phyloP scores from a whole-genome alignment of 2,797 vertebrate species.

The Zenarchopterus dispar region DNA sequence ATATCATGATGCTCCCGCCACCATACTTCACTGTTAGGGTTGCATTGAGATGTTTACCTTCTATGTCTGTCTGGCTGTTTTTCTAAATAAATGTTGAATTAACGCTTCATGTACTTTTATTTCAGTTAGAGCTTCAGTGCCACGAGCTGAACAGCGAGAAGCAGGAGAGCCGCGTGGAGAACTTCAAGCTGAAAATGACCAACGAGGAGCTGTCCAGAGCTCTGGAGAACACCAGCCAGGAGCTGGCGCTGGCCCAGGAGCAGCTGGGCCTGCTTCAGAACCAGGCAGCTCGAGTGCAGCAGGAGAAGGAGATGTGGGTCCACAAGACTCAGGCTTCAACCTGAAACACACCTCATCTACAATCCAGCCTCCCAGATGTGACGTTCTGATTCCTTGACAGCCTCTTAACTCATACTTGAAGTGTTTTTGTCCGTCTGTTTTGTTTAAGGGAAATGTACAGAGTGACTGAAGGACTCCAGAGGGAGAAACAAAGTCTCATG shows the following conservation, averaged over 20 bases:
- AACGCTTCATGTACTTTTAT: too few relatives aligned
- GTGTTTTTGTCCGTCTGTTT: not conserved
- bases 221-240: conserved; percentile 83
- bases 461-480: conserved; percentile 89
- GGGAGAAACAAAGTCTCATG: conserved; percentile 90
- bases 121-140: conserved; percentile 88
- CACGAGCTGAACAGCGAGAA: conserved; percentile 86
- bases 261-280: conserved; percentile 88
- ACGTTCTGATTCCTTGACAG: too few relatives aligned
- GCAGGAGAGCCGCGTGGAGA: conserved; percentile 88
- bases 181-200: conserved; percentile 88
- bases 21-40: too few relatives aligned
- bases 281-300: conserved; percentile 83
- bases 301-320: conserved; percentile 91
- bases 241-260: conserved; percentile 86
- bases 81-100: too few relatives aligned
- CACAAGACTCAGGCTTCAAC: not conserved
- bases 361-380: too few relatives aligned
- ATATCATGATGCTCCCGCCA: too few relatives aligned
- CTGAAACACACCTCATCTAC: too few relatives aligned
- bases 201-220: conserved; percentile 89
- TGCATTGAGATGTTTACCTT: too few relatives aligned
- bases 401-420: too few relatives aligned
- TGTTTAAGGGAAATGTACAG: conserved; percentile 88
- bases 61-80: not conserved